Evolutionary conservation across 2,888 invertebrate genomes (phyloP).

Genomic region (Tenthredo amoena): DNA sequence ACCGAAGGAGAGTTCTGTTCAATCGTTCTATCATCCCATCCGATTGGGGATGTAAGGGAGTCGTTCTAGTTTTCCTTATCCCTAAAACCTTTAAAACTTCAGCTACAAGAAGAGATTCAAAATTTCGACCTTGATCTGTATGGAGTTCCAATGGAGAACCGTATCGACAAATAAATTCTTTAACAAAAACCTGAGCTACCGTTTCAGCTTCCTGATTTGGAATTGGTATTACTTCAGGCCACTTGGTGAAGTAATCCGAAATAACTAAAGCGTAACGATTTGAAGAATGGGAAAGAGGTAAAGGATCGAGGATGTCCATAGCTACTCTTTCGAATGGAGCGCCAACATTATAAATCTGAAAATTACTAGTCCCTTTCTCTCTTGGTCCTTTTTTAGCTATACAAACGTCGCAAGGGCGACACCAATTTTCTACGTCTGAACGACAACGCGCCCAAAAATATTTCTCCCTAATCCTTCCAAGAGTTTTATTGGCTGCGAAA

Average conservation of each 20-base stretch:
- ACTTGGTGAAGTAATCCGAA: conserved; percentile 63
- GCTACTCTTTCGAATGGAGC: conserved; percentile 59
- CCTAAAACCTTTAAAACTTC: conserved; percentile 61
- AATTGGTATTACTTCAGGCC: conserved; percentile 66
- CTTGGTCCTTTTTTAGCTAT: conserved; percentile 59
- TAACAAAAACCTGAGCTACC: conserved; percentile 63
- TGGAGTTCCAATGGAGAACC: conserved; percentile 60
- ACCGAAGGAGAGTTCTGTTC: conserved; percentile 57
- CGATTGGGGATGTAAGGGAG: conserved; percentile 60
- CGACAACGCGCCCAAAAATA: conserved; percentile 60
- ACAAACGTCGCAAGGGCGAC: conserved; percentile 60
- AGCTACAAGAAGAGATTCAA: conserved; percentile 63
- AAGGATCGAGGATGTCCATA: conserved; percentile 61
- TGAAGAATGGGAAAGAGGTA: conserved; percentile 57
- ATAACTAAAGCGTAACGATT: conserved; percentile 64
- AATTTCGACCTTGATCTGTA: conserved; percentile 67
- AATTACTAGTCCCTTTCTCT: conserved; percentile 53
- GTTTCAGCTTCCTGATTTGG: conserved; percentile 67
- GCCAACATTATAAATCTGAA: conserved; percentile 60
- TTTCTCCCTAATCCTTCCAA: conserved; percentile 60
- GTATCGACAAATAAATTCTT: conserved; percentile 58
- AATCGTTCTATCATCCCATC: conserved; percentile 61
- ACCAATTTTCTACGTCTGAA: conserved; percentile 61
- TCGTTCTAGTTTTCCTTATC: conserved; percentile 63
- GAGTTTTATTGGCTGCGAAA: conserved; percentile 64